phyloP scores from a whole-genome alignment of 2,888 invertebrate genomes.

The Sphaeridia pumilis region DNA sequence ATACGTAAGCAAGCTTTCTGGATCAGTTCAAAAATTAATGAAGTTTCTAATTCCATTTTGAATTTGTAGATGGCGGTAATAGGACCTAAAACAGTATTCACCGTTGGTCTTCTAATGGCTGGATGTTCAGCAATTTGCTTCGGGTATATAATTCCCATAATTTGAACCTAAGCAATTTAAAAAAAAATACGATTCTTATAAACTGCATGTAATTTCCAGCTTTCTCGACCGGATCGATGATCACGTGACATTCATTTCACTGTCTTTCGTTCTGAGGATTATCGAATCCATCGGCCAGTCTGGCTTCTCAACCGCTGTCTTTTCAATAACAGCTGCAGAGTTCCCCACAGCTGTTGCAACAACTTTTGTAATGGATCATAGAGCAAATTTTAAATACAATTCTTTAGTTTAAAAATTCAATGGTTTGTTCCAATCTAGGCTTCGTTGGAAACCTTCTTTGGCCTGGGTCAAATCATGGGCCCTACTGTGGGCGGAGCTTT shows the following conservation, averaged over 20 bases:
- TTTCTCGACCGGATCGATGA: conserved; percentile 10
- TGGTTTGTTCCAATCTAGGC: conserved; percentile 3
- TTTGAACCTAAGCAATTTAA: too few species aligned
- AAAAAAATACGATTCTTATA: too few species aligned
- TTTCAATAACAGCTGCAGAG: conserved; percentile 75
- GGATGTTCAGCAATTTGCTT: conserved; percentile 71
- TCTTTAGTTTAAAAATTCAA: too few species aligned
- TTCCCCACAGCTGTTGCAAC: conserved; percentile 65
- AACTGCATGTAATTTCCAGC: not conserved
- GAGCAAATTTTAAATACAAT: too few species aligned
- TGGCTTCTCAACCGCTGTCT: conserved; percentile 71
- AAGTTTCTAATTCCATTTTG: not conserved
- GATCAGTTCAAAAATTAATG: not conserved
- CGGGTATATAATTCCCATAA: conserved; percentile 49
- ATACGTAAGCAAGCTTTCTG: conserved; percentile 43
- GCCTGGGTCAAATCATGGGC: conserved; percentile 47
- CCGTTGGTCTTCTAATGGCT: conserved; percentile 68
- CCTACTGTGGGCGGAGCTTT: conserved; percentile 80
- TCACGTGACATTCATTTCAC: conserved; percentile 53
- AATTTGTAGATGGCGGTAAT: conserved; percentile 52
- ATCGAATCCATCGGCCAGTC: conserved; percentile 79
- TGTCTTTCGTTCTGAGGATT: conserved; percentile 67
- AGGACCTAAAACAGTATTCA: conserved; percentile 68
- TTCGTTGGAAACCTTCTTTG: conserved; percentile 8
- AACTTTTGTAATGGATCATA: conserved; percentile 12